Evolutionary conservation across 2,113 vertebrate species (phyloP).

Genomic region (Pygoscelis antarcticus): DNA sequence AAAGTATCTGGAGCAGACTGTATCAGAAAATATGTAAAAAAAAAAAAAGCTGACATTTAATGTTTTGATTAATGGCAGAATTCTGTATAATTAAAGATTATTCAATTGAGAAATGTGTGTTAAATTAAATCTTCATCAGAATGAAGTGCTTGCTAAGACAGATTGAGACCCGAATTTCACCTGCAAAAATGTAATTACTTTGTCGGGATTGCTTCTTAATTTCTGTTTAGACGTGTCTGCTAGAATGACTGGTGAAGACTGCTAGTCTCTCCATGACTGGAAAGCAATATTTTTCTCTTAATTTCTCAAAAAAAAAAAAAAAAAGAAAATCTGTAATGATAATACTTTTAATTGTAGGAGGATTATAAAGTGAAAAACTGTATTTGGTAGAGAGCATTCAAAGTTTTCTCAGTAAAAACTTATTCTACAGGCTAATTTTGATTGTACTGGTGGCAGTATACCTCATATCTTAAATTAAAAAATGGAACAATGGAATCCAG

Average conservation of each 20-base stretch:
- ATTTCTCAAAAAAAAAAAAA: not conserved
- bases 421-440: not conserved
- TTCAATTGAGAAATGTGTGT: not conserved
- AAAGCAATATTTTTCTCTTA: not conserved
- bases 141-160: not conserved
- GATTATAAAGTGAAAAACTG: not conserved
- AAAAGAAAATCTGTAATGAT: not conserved
- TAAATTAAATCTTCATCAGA: slow-evolving; percentile 2
- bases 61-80: not conserved
- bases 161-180: not conserved
- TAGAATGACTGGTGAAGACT: not conserved
- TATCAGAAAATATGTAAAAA: not conserved
- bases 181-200: not conserved
- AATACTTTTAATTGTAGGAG: not conserved
- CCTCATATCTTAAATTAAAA: not conserved
- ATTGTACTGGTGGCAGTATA: not conserved
- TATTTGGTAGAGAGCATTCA: not conserved
- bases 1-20: not conserved
- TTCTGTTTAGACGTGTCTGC: not conserved
- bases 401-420: not conserved
- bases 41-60: not conserved
- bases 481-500: not conserved
- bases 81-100: not conserved
- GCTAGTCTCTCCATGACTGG: not conserved
- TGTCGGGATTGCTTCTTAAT: not conserved